Evolutionary conservation across 2,888 invertebrate genomes (phyloP), one percentile per base, ranked within the genome.

Genomic region (Spilosoma lubricipeda): DNA sequence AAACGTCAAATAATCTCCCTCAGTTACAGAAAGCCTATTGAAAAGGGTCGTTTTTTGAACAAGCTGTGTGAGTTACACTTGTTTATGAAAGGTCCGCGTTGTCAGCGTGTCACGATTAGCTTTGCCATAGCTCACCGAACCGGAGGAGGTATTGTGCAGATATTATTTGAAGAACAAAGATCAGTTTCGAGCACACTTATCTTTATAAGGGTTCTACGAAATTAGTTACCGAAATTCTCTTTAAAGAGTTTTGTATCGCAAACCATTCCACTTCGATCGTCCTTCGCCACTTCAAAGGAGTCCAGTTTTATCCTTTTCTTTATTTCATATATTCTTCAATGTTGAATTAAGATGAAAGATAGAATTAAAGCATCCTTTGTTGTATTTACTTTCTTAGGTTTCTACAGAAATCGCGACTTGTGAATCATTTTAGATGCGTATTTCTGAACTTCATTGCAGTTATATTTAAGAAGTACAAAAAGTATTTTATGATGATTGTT

Each of bases 1-100:
- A 87, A 88, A 89, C 80, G 88, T 87, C 89, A 86, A 86, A 86
- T 85, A 85, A 81, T 84, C 80, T 82, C 82, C 80, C 81, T 71
- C 83, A 85, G 81, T 85, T 84, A 83, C 81, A 81, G 82, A 84
- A 81, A 85, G 81, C 83, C 82, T 79, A 86, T 85, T 88, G 86
- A 87, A 81, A 84, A 86, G 86, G 85, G 85, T 87, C 81, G 45
- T 73, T 76, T 77, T 70, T 64, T 72, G 67, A 72, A 39, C 71
- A 59, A 27, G 59, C 66, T 72, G 67, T 70, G 73, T 68, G 45
- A 79, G 82, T 80, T 80, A 83, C 75, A 82, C 75, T 85, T 85
- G 84, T 86, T 83, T 81, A 79, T 80, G 82, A 72, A 75, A 78
- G 73, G 72, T 69, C 72, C 52, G 67, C 68, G 70, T 70, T 72